Evolutionary conservation across 1,140 invertebrate genomes (phyloP), one percentile per base, ranked within the genome.

Genomic region (Drosophila biarmipes): DNA sequence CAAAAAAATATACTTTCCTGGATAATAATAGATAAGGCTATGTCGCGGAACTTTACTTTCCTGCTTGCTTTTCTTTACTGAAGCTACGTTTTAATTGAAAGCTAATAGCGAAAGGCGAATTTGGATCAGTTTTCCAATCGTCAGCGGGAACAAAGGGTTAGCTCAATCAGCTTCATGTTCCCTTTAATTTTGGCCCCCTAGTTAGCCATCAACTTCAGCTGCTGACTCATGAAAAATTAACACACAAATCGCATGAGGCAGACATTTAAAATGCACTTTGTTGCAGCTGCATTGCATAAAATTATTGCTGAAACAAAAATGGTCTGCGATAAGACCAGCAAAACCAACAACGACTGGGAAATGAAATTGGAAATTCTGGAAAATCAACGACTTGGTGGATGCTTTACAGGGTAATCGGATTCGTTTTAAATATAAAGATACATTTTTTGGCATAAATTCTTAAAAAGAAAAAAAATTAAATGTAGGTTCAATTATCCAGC

Each of bases 221-320:
- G 72, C 61, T 67, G 61, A 42, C 73, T 76, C 78, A 86, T 81
- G 81, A 77, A 81, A 81, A 63, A 81, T 86, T 86, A 74, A 86
- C 68, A 75, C 80, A 71, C 54, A 87, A 77, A 81, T 76, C 66
- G 64, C 66, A 58, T 61, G 76, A 45, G 68, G 58, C 63, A 64
- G 55, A 57, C 61, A 86, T 87, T 89, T 89, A 87, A 87, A 87
- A 89, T 87, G 74, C 84, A 87, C 84, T 87, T 87, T 87, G 82
- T 69, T 77, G 73, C 74, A 77, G 69, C 42, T 42, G 56, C 57
- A 48, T 78, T 53, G 43, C 51, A 74, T 73, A 76, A 76, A 76
- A 76, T 76, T 76, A 67, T 59, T 61, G 48, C 73, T 76, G 40
- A 63, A 76, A 72, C 61, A 74, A 85, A 79, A 61, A 75, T 67